Evolutionary conservation across 2,113 vertebrate species (phyloP).

Genomic region (Barnardius zonarius): DNA sequence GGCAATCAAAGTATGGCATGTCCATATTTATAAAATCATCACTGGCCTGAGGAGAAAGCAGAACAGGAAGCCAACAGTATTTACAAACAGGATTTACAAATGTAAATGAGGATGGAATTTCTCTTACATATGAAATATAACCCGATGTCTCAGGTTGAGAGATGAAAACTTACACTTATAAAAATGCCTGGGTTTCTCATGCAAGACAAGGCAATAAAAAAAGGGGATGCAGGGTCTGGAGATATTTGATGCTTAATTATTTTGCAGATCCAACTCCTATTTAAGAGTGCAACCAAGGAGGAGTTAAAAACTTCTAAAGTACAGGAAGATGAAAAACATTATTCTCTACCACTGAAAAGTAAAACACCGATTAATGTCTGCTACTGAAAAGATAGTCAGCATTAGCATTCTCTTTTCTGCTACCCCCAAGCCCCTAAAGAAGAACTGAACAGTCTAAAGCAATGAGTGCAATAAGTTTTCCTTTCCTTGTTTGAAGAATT

Average conservation of each 20-base stretch:
- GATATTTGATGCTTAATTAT: neutral
- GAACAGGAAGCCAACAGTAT: neutral
- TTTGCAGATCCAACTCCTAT: neutral
- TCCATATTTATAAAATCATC: neutral
- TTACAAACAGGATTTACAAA: neutral
- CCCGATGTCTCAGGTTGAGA: neutral
- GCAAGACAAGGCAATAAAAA: neutral
- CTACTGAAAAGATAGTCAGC: neutral
- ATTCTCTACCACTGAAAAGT: neutral
- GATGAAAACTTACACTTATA: neutral
- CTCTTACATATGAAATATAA: neutral
- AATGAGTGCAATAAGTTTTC: neutral
- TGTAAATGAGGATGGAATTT: neutral
- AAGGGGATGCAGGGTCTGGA: neutral
- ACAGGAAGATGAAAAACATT: neutral
- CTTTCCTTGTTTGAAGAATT: conserved; percentile 1
- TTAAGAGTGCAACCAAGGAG: neutral
- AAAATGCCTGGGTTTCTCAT: neutral
- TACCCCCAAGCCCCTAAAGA: neutral
- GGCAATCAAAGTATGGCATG: neutral
- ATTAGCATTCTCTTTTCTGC: neutral
- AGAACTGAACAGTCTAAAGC: neutral
- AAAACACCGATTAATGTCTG: neutral
- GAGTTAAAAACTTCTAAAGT: neutral
- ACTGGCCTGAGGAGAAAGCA: neutral